phyloP scores from a whole-genome alignment of 1,140 invertebrate species.

The Brachionus angularis region DNA sequence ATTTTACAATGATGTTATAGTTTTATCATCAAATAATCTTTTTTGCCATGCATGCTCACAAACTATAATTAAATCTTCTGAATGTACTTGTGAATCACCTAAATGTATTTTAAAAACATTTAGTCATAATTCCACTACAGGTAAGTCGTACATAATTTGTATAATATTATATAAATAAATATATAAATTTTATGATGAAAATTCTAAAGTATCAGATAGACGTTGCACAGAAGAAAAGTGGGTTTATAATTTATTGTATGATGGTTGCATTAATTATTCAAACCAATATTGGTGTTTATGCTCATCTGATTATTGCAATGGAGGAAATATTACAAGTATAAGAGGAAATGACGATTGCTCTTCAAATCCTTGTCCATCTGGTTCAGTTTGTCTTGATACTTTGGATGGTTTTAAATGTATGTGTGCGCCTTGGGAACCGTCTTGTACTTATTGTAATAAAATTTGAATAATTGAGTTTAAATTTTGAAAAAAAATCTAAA shows the following conservation, averaged over 20 bases:
- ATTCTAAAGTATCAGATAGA: conserved; percentile 22
- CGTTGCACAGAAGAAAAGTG: conserved; percentile 27
- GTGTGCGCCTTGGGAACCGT: conserved; percentile 43
- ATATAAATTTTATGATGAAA: background rate
- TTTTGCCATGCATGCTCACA: conserved; percentile 15
- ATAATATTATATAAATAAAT: background rate
- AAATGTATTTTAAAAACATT: conserved; percentile 31
- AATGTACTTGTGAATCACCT: conserved; percentile 41
- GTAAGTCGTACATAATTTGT: background rate
- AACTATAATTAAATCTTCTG: conserved; percentile 1
- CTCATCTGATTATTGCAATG: conserved; percentile 40
- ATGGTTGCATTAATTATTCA: conserved; percentile 35
- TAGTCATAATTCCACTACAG: conserved; percentile 22
- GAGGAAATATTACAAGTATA: conserved; percentile 32
- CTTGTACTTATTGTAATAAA: conserved; percentile 28
- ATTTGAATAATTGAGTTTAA: background rate
- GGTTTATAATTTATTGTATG: conserved; percentile 30
- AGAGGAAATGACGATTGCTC: conserved; percentile 39
- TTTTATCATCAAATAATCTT: conserved; percentile 36
- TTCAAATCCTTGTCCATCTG: conserved; percentile 24
- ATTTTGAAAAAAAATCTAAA: background rate
- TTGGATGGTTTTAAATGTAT: conserved; percentile 42
- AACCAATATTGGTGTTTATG: conserved; percentile 41
- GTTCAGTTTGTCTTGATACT: conserved; percentile 35
- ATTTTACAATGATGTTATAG: conserved; percentile 34